Conservation (phyloP, 1,140 invertebrate genomes). For the Uloborus diversus region DNA sequence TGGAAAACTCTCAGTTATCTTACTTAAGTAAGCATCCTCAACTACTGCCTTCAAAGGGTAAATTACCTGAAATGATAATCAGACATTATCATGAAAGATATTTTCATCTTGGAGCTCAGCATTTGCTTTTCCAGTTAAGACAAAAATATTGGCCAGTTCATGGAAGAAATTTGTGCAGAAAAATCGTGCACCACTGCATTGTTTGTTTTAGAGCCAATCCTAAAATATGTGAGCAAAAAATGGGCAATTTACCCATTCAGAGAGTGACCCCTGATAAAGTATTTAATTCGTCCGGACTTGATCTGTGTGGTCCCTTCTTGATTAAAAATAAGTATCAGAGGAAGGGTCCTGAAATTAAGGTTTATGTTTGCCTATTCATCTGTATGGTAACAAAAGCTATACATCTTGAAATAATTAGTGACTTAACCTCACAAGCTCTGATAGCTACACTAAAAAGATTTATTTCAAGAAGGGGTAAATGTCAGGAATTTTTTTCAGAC, state of each 20-base stretch:
- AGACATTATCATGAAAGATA: not conserved
- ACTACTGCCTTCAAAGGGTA: not conserved
- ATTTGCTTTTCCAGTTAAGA: not conserved
- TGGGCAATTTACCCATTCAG: not conserved
- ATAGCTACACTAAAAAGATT: conserved; percentile 17
- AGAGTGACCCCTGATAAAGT: not conserved
- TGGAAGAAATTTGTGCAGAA: conserved; percentile 1
- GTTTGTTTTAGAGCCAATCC: conserved; percentile 13
- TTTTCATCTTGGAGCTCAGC: conserved; percentile 4
- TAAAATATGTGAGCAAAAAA: not conserved
- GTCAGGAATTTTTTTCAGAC: not conserved
- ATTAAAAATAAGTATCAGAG: conserved; percentile 9
- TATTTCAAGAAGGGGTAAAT: conserved; percentile 13
- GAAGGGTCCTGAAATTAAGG: not conserved
- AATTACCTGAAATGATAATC: conserved; percentile 4
- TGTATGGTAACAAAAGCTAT: not conserved
- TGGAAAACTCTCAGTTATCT: not conserved
- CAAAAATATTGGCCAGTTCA: conserved; percentile 31
- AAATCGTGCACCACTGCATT: not conserved
- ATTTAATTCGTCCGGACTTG: not conserved
- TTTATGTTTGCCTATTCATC: not conserved
- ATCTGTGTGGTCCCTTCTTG: not conserved
- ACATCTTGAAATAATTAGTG: not conserved
- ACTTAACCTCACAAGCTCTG: not conserved
- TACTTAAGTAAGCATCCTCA: not conserved